phyloP scores from a whole-genome alignment of 2,888 invertebrate genomes.

The Laothoe populi region DNA sequence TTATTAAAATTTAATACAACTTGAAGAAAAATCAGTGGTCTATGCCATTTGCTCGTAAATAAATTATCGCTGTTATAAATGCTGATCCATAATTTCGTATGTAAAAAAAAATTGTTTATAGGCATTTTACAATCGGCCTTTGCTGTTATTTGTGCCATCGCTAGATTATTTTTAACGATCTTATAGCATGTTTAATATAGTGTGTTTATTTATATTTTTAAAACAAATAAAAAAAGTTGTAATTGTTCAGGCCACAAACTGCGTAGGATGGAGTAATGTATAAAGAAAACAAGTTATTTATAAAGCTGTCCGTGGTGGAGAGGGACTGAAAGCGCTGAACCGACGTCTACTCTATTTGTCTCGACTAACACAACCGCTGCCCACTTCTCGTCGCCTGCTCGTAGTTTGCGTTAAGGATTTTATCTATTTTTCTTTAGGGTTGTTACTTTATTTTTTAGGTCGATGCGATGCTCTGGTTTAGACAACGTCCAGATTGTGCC shows the following conservation, averaged over 20 bases:
- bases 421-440: conserved; percentile 57
- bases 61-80: too few relatives aligned
- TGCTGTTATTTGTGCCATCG: not conserved
- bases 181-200: not conserved
- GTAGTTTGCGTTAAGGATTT: conserved; percentile 73
- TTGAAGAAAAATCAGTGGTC: too few relatives aligned
- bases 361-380: conserved; percentile 71
- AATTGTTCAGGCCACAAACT: conserved; percentile 29
- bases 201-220: not conserved
- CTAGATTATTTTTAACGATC: not conserved
- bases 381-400: conserved; percentile 70
- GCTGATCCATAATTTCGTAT: not conserved
- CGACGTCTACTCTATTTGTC: conserved; percentile 75
- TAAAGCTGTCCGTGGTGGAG: conserved; percentile 61
- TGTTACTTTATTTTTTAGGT: conserved; percentile 48
- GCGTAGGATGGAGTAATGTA: conserved; percentile 51
- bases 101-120: not conserved
- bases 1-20: too few relatives aligned
- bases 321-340: conserved; percentile 60
- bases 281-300: conserved; percentile 63
- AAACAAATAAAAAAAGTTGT: conserved; percentile 6
- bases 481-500: conserved; percentile 33
- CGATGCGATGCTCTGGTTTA: conserved; percentile 36
- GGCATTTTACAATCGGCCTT: not conserved
- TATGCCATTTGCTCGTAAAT: too few relatives aligned